Evolutionary conservation across 1,140 invertebrate genomes (phyloP).

Genomic region (Caenorhabditis brenneri): DNA sequence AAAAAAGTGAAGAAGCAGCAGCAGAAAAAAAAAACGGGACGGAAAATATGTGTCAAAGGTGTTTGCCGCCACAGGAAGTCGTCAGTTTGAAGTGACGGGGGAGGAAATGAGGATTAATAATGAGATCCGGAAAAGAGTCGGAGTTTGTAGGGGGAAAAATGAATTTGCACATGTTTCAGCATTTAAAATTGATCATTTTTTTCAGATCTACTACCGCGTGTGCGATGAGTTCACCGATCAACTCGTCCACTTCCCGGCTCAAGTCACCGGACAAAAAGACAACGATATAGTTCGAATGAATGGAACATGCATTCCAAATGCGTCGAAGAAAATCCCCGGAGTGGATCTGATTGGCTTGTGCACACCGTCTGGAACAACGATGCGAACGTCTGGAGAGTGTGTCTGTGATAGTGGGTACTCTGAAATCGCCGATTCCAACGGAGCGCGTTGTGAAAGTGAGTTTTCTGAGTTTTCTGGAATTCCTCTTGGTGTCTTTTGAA

Average conservation of each 20-base stretch:
- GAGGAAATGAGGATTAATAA: not conserved
- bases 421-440: not conserved
- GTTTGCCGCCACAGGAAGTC: not conserved
- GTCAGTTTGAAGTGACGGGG: not conserved
- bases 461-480: not conserved
- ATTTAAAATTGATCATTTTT: not conserved
- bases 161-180: too few relatives aligned
- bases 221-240: constrained; percentile 29
- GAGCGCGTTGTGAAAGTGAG: constrained; percentile 28
- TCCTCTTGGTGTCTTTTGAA: not conserved
- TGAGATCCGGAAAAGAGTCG: not conserved
- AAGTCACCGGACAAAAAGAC: constrained; percentile 18
- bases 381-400: constrained; percentile 11
- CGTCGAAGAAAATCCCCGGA: not conserved
- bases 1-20: too few relatives aligned
- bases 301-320: constrained; percentile 12
- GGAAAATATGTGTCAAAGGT: not conserved
- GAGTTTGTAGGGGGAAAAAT: not conserved
- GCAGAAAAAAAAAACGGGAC: too few relatives aligned
- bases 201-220: constrained; percentile 18
- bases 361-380: not conserved
- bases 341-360: constrained; percentile 25
- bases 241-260: not conserved
- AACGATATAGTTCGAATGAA: constrained; percentile 31
- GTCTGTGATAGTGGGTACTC: constrained; percentile 32